phyloP scores from a whole-genome alignment of 1,140 invertebrate species.

The Pentalonia nigronervosa region DNA sequence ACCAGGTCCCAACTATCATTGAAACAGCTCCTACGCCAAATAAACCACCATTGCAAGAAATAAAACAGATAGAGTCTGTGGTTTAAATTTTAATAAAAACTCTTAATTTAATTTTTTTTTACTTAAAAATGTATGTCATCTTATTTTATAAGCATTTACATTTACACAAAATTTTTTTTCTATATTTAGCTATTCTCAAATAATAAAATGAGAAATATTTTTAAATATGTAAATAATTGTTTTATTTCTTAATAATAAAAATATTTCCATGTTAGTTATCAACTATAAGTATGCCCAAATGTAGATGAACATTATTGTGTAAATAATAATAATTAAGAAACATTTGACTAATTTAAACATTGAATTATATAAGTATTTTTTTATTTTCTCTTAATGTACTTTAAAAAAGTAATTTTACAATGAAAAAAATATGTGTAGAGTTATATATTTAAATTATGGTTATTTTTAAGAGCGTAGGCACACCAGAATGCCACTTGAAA shows the following conservation, averaged over 20 bases:
- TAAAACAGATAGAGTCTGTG: slow-evolving; percentile 74
- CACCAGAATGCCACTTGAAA: slow-evolving; percentile 32
- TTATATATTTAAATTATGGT: slow-evolving; percentile 28
- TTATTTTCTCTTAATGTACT: slow-evolving; percentile 56
- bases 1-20: slow-evolving; percentile 70
- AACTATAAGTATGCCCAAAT: slow-evolving; percentile 44
- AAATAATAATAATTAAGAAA: slow-evolving; percentile 47
- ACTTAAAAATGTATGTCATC: slow-evolving; percentile 28
- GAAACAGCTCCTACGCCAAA: slow-evolving; percentile 72
- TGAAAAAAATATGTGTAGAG: slow-evolving; percentile 38
- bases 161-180: slow-evolving; percentile 51
- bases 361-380: slow-evolving; percentile 57
- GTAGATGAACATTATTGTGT: slow-evolving; percentile 40
- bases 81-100: slow-evolving; percentile 65
- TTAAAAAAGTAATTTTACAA: slow-evolving; percentile 41
- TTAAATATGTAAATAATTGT: slow-evolving; percentile 42
- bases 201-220: slow-evolving; percentile 48
- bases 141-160: slow-evolving; percentile 49
- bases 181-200: slow-evolving; percentile 49
- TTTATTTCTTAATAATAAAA: slow-evolving; percentile 54
- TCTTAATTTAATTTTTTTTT: slow-evolving; percentile 33
- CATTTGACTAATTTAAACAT: slow-evolving; percentile 56
- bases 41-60: slow-evolving; percentile 66
- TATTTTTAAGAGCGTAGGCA: slow-evolving; percentile 36
- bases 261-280: slow-evolving; percentile 37